Evolutionary conservation across 2,797 vertebrate genomes (phyloP), one percentile per base, ranked within the genome.

Genomic region (Calcarius lapponicus): DNA sequence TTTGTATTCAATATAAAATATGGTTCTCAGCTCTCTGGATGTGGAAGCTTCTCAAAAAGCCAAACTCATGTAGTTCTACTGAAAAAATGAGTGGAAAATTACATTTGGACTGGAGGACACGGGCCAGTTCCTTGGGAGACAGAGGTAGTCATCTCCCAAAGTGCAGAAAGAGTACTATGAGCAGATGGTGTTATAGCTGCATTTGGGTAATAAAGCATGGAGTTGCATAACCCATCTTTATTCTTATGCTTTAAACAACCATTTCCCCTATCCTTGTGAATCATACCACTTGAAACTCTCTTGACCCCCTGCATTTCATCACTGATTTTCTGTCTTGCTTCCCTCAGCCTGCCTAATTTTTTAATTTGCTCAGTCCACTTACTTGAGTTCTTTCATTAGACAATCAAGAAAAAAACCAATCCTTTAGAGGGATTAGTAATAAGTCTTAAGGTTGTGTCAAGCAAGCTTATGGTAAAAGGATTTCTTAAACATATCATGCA

Each of bases 391-490:
- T 93, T 88, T 75, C 2, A 0, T 84, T 70, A 84, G 82, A 88
- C 29, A 86, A 85, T 80, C 40, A 83, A 89, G 72, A 75, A 79
- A 80, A 84, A 80, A 92, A 90, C 1, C 58, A 61, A 88, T 56
- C 87, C 83, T 88, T 88, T 86, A 69, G 90, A 91, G 29, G 82
- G 87, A 96, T 95, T 96, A 96, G 76, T 76, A 90, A 90, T 83
- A 93, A 91, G 86, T 83, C 86, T 89, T 89, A 93, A 93, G 91
- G 73, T 84, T 91, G 74, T 84, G 90, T 91, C 91, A 96, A 93
- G 86, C 58, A 93, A 97, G 95, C 85, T 96, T 97, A 96, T 38
- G 28, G 73, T 96, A 94, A 96, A 96, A 92, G 92, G 95, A 96
- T 97, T 97, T 96, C 95, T 96, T 96, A 96, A 94, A 91, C 62